phyloP scores from a whole-genome alignment of 2,113 vertebrate genomes.

The Cyprinus carpio region DNA sequence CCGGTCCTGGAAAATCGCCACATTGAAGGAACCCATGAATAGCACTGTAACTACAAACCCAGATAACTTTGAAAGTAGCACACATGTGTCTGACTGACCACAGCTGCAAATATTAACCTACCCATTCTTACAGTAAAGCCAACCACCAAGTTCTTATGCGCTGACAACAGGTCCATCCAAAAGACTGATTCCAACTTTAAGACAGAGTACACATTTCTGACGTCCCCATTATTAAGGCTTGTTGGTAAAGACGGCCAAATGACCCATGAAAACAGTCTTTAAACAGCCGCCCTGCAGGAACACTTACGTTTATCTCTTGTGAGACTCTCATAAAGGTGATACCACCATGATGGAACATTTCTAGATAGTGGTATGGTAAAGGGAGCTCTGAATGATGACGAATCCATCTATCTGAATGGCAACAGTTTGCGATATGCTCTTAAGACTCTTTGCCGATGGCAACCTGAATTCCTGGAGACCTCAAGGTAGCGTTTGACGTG shows the following conservation, averaged over 20 bases:
- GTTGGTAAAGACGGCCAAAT: conserved; percentile 74
- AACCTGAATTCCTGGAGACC: conserved; percentile 65
- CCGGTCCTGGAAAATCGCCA: conserved; percentile 79
- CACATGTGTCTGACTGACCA: conserved; percentile 72
- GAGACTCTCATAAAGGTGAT: conserved; percentile 76
- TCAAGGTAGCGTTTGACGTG: conserved; percentile 75
- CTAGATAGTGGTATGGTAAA: conserved; percentile 70
- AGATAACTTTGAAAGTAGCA: conserved; percentile 76
- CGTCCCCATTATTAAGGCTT: conserved; percentile 69
- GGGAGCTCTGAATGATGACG: conserved; percentile 78
- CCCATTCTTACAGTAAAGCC: conserved; percentile 75
- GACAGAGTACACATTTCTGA: conserved; percentile 77
- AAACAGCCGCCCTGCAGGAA: conserved; percentile 80
- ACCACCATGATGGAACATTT: conserved; percentile 76
- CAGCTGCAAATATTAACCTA: conserved; percentile 71
- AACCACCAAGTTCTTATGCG: conserved; percentile 84
- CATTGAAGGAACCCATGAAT: conserved; percentile 82
- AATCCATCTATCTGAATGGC: conserved; percentile 79
- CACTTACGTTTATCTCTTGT: conserved; percentile 77
- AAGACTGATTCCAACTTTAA: conserved; percentile 75
- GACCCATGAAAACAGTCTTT: conserved; percentile 75
- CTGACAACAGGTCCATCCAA: conserved; percentile 79
- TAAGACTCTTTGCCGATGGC: conserved; percentile 74
- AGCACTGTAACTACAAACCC: conserved; percentile 80
- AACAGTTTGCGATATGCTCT: conserved; percentile 77